Conservation (phyloP, 2,888 invertebrate species). For the Autographa pulchrina region DNA sequence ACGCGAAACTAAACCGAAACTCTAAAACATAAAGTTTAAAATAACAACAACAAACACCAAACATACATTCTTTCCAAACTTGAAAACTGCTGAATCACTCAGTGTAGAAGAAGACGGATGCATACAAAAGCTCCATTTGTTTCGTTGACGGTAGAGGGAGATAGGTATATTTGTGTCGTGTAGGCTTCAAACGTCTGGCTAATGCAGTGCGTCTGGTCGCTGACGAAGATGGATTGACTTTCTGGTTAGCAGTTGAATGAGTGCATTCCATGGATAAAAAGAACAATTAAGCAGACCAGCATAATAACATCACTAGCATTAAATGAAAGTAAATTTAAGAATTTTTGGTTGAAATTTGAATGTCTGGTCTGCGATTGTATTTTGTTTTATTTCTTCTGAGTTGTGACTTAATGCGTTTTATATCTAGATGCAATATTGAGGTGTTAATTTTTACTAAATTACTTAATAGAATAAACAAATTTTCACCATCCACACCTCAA, state of each 20-base stretch:
- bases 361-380: constrained; percentile 10
- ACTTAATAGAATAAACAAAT: no score
- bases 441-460: neutral
- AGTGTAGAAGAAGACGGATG: constrained; percentile 74
- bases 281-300: constrained; percentile 60
- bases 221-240: constrained; percentile 86
- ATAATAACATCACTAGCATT: constrained; percentile 51
- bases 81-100: constrained; percentile 82
- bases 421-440: neutral
- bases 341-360: constrained; percentile 34
- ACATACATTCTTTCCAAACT: constrained; percentile 70
- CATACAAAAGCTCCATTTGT: constrained; percentile 63
- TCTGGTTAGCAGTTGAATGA: constrained; percentile 81
- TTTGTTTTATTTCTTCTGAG: constrained; percentile 1
- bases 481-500: no score
- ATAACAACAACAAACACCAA: constrained; percentile 34
- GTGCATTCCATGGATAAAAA: constrained; percentile 68
- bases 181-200: constrained; percentile 74
- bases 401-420: neutral
- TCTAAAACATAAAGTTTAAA: constrained; percentile 32
- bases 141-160: constrained; percentile 69
- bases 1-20: constrained; percentile 52
- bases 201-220: constrained; percentile 80
- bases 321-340: constrained; percentile 55
- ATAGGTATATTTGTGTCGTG: constrained; percentile 64